Evolutionary conservation across 2,113 vertebrate genomes (phyloP), one percentile per base, ranked within the genome.

Genomic region (Cheirogaleus medius): DNA sequence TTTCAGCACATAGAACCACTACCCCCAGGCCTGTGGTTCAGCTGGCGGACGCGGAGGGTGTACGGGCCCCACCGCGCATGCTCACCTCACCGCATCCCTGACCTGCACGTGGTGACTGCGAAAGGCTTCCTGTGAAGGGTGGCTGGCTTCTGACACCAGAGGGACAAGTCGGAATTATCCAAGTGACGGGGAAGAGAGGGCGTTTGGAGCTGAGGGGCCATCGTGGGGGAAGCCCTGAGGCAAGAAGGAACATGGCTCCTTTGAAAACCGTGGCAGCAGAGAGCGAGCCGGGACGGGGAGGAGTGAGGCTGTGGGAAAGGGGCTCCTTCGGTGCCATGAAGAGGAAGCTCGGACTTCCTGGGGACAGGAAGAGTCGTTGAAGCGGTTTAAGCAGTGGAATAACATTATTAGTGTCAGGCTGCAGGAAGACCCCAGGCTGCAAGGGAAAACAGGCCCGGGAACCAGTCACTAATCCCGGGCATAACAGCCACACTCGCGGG

Each of bases 401-500:
- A 10, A 47, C 1, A 15, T 34, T 68, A 60, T 29, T 12, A 7
- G 13, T 27, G 20, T 60, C 66, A 47, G 58, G 18, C 29, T 69
- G 58, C 21, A 5, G 23, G 94, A 87, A 58, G 66, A 69, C 34
- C 29, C 25, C 10, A 5, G 29, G 18, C 34, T 68, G 29, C 9
- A 8, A 47, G 37, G 85, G 44, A 69, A 63, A 81, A 58, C 27
- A 25, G 73, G 25, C 4, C 39, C 29, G 54, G 9, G 10, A 32
- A 54, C 44, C 77, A 34, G 11, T 85, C 49, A 44, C 0, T 58
- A 49, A 27, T 5, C 0, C 49, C 1, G 14, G 66, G 7, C 44
- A 42, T 4, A 15, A 27, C 0, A 5, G 71, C 68, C 25, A 0
- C 5, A 0, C 17, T 20, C 2, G 18, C 27, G n/a, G 27, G 5